Conservation (phyloP, 1,140 invertebrate genomes). For the Telenomus remus region DNA sequence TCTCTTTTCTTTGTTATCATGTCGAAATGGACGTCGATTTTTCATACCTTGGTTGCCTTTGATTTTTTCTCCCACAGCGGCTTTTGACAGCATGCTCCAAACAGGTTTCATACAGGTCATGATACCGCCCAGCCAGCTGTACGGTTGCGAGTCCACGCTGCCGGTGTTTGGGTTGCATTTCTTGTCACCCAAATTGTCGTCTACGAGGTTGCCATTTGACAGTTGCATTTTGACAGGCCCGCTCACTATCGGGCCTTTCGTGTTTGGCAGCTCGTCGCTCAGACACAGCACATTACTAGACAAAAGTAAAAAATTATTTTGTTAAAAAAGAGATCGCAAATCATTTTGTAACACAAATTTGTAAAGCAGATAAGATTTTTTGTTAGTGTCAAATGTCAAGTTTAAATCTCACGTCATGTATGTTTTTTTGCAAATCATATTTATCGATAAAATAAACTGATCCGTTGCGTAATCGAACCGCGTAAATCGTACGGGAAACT, state of each 20-base stretch:
- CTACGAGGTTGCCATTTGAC: slow-evolving; percentile 67
- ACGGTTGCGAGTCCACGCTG: slow-evolving; percentile 75
- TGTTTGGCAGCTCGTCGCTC: slow-evolving; percentile 54
- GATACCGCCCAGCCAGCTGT: slow-evolving; percentile 87
- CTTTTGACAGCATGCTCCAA: slow-evolving; percentile 88
- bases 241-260: slow-evolving; percentile 65
- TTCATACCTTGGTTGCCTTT: slow-evolving; percentile 78
- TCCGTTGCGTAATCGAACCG: too few species aligned
- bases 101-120: slow-evolving; percentile 91
- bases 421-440: too few species aligned
- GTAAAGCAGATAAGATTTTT: too few species aligned
- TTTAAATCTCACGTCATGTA: too few species aligned
- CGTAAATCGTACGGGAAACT: too few species aligned
- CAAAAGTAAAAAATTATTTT: slow-evolving; percentile 4
- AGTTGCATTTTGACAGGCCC: slow-evolving; percentile 68
- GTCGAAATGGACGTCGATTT: slow-evolving; percentile 25
- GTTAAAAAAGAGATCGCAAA: too few species aligned
- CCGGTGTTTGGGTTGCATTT: slow-evolving; percentile 66
- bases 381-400: too few species aligned
- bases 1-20: neutral
- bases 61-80: slow-evolving; percentile 80
- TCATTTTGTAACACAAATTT: too few species aligned
- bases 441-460: too few species aligned
- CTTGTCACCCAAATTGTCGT: slow-evolving; percentile 64
- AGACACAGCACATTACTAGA: slow-evolving; percentile 19